Base-by-base conservation (phyloP, 1,140 invertebrate genomes). In the Eriocheir sinensis region DNA sequence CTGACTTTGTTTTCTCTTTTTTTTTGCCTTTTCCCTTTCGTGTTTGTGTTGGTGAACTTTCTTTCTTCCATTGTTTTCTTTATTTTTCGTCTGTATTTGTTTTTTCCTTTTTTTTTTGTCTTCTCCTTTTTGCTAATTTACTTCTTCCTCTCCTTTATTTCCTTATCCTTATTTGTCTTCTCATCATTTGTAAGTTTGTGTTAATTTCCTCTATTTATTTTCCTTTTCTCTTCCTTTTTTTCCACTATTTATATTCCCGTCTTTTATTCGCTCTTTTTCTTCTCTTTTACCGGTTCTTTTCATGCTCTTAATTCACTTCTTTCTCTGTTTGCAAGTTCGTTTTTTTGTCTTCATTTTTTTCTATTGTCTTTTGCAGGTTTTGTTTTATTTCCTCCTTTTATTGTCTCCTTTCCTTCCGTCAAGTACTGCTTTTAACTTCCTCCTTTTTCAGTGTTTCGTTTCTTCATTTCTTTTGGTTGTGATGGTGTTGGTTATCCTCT, bases 401-500 rank as follows among this genome's bases (percentile, higher is more conserved):
- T 3, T 88, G 8, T 40, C 27, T 88, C 8, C 34, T 12, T 85
- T 17, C 32, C 32, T 32, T 32, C 12, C 32, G 12, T 32, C 34
- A 12, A 15, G 32, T 85, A 12, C 12, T 32, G 9, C 12, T 85
- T n/a, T 72, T 15, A 15, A 72, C 60, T 72, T 72, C 60, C 60
- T 72, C 60, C 60, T 72, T 72, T 15, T n/a, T 72, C 60, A 72
- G 60, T 72, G 60, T 72, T n/a, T n/a, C n/a, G n/a, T n/a, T n/a
- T n/a, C n/a, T n/a, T n/a, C n/a, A n/a, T n/a, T n/a, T n/a, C n/a
- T n/a, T n/a, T n/a, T n/a, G n/a, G n/a, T n/a, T n/a, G n/a, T n/a
- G n/a, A n/a, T n/a, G n/a, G n/a, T n/a, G n/a, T n/a, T n/a, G n/a
- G n/a, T n/a, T n/a, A n/a, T n/a, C n/a, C n/a, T n/a, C n/a, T n/a